These are phyloP conservation scores for Volucella inanis DNA, from an alignment of 2,888 invertebrate genomes.

Conservation along the genomic window DNA sequence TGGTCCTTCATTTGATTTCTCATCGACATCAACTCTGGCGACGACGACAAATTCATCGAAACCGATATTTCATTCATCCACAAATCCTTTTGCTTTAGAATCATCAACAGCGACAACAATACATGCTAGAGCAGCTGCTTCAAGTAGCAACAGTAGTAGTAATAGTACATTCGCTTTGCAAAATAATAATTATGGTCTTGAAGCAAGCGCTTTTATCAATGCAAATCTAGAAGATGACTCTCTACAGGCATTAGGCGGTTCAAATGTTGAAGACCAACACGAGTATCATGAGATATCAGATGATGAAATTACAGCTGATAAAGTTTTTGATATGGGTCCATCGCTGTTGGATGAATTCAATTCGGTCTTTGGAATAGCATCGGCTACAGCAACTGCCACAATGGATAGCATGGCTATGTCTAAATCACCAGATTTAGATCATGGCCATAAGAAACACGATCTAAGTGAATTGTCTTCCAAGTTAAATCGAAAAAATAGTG, in stretches of 20 bases:
- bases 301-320: slow-evolving; percentile 85
- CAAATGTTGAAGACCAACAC: slow-evolving; percentile 84
- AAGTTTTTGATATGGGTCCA: slow-evolving; percentile 90
- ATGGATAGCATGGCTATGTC: slow-evolving; percentile 77
- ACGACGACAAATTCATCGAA: slow-evolving; percentile 61
- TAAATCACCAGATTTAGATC: slow-evolving; percentile 83
- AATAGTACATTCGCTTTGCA: slow-evolving; percentile 79
- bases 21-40: slow-evolving; percentile 69
- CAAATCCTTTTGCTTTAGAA: slow-evolving; percentile 81
- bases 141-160: slow-evolving; percentile 68
- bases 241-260: slow-evolving; percentile 76
- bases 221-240: slow-evolving; percentile 76
- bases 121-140: slow-evolving; percentile 74
- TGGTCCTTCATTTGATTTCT: slow-evolving; percentile 81
- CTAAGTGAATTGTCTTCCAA: slow-evolving; percentile 86
- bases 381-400: slow-evolving; percentile 76
- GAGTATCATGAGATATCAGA: slow-evolving; percentile 94
- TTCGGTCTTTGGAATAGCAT: slow-evolving; percentile 90
- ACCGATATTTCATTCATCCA: slow-evolving; percentile 77
- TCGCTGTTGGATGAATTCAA: slow-evolving; percentile 95
- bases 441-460: slow-evolving; percentile 89
- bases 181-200: slow-evolving; percentile 81
- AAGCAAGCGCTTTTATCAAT: slow-evolving; percentile 78
- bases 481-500: slow-evolving; percentile 78
- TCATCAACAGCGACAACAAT: slow-evolving; percentile 51